Conservation (phyloP, 2,113 vertebrate genomes). For the Xiphophorus hellerii region DNA sequence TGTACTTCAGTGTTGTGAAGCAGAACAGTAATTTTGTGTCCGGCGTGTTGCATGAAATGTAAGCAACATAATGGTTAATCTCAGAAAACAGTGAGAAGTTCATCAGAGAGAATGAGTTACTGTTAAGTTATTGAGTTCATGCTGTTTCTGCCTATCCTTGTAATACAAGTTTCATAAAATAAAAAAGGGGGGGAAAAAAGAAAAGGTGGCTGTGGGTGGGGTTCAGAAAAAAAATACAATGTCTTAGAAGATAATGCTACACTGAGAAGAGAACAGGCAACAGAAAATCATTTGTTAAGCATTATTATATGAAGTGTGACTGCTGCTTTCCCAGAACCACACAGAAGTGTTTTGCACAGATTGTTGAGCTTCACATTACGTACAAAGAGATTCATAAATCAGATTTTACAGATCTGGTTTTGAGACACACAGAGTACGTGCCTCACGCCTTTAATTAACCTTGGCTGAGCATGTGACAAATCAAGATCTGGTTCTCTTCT, state of each 20-base stretch:
- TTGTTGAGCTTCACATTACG: constrained; percentile 22
- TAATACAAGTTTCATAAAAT: constrained; percentile 7
- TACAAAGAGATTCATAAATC: constrained; percentile 40
- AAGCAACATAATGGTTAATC: constrained; percentile 1
- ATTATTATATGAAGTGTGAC: neutral
- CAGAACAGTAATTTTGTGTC: neutral
- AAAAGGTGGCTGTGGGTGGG: neutral
- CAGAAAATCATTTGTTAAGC: neutral
- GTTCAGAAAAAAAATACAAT: neutral
- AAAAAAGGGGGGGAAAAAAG: neutral
- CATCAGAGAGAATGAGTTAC: constrained; percentile 1
- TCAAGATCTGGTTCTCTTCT: constrained; percentile 50
- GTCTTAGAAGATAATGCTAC: too few relatives aligned
- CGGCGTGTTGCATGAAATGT: neutral
- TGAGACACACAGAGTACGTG: constrained; percentile 10
- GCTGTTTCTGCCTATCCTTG: constrained; percentile 8
- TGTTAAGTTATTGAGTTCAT: constrained; percentile 11
- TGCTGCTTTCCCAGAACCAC: constrained; percentile 3
- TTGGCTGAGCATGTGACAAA: constrained; percentile 56
- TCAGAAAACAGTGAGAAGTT: neutral
- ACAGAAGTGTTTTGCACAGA: neutral
- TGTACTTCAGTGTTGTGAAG: neutral
- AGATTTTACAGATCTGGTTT: constrained; percentile 28
- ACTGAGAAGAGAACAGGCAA: neutral
- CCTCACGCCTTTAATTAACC: constrained; percentile 59